Conservation (phyloP, 1,140 invertebrate species). For the Aphelinus certus region DNA sequence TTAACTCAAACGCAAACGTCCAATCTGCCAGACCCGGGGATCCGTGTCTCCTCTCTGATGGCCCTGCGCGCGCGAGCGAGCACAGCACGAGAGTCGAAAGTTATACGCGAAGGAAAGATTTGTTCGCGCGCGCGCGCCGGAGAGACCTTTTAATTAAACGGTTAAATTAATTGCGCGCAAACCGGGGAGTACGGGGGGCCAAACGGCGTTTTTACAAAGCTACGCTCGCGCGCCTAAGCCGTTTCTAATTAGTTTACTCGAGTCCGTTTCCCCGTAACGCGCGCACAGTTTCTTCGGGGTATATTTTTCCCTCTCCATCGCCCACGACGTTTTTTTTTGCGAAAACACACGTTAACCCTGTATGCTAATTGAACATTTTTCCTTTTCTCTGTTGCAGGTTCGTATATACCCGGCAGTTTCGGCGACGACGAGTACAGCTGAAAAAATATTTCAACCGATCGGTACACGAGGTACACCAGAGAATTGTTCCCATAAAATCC, state of each 20-base stretch:
- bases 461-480: no score
- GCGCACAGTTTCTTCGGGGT: no score
- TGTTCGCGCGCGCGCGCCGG: neutral
- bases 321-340: no score
- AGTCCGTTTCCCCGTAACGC: no score
- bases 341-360: no score
- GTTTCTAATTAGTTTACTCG: neutral
- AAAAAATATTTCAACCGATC: no score
- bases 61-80: slow-evolving; percentile 8
- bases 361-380: neutral
- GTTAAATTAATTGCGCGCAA: slow-evolving; percentile 11
- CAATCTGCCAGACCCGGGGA: neutral
- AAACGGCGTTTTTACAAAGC: no score
- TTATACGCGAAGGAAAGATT: slow-evolving; percentile 20
- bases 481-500: no score
- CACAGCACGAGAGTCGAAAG: neutral
- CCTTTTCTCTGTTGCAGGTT: slow-evolving; percentile 34
- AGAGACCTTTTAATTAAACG: slow-evolving; percentile 27
- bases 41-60: neutral
- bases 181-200: no score
- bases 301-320: neutral
- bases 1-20: slow-evolving; percentile 28
- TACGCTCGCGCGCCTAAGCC: no score
- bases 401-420: neutral
- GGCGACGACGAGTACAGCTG: no score